Evolutionary conservation across 2,113 vertebrate species (phyloP), one percentile per base, ranked within the genome.

Genomic region (Empidonax traillii): DNA sequence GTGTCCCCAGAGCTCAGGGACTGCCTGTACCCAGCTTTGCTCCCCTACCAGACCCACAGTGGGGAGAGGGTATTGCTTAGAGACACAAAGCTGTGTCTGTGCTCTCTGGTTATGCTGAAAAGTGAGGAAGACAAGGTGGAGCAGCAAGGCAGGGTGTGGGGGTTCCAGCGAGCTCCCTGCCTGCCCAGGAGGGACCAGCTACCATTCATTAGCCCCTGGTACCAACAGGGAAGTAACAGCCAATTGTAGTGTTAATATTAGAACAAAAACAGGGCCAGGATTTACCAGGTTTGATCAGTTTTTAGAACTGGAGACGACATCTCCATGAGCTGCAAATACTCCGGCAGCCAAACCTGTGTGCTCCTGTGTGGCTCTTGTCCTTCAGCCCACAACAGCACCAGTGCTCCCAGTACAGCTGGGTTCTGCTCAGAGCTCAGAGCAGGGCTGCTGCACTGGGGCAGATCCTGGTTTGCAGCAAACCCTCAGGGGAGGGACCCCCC

Each of bases 61-160:
- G 46, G 41, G 85, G 78, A 55, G 53, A 79, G 75, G 56, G 65
- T 94, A 95, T 96, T 96, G 96, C 96, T 96, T 65, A 77, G 85
- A 62, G 75, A 72, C 55, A 62, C 9, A 7, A 43, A 66, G 62
- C 3, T 0, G 3, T 18, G 59, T 18, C 55, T 1, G 0, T 35
- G 65, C 65, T 75, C 91, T 84, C 76, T 63, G 68, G 35, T 72
- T 55, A 51, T 37, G 65, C 55, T 77, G 90, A 71, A 52, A 74
- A 12, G 31, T 35, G 43, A 95, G 96, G 96, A 96, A 96, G 92
- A 97, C 90, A 4, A 71, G 44, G n/a, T 53, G n/a, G 52, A 81
- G 76, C 56, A 43, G 31, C 67, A 84, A 61, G 65, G 44, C 56
- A 93, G 90, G 79, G 75, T 33, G 1, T 33, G n/a, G 24, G 43